Conservation (phyloP, 2,888 invertebrate species). For the Sclerodermus sp. region DNA sequence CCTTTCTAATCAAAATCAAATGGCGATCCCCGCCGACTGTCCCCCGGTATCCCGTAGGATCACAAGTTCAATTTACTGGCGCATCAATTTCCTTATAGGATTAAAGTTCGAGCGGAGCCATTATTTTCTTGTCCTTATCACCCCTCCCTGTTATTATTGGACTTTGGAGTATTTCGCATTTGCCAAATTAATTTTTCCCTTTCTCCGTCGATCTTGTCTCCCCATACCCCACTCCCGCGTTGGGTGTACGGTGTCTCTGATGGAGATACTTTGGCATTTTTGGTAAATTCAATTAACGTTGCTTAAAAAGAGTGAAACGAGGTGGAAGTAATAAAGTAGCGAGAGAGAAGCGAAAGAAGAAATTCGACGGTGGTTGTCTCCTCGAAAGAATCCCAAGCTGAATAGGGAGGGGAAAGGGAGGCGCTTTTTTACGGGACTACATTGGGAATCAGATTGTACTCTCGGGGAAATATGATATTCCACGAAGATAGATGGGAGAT, state of each 20-base stretch:
- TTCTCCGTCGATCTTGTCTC: too few relatives aligned
- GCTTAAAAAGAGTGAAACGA: slow-evolving; percentile 14
- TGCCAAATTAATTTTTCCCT: too few relatives aligned
- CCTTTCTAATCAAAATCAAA: slow-evolving; percentile 23
- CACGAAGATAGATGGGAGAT: too few relatives aligned
- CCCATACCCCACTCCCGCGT: too few relatives aligned
- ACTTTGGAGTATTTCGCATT: too few relatives aligned
- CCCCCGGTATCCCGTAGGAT: slow-evolving; percentile 13
- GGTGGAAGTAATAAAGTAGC: too few relatives aligned
- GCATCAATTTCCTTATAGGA: slow-evolving; percentile 20
- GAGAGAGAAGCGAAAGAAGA: background rate
- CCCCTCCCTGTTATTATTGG: too few relatives aligned
- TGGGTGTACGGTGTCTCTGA: too few relatives aligned
- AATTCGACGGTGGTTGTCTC: background rate
- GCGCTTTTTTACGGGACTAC: too few relatives aligned
- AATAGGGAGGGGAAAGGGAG: background rate
- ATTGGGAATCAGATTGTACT: background rate
- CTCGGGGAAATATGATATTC: background rate
- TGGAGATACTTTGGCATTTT: too few relatives aligned
- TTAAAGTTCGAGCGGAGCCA: slow-evolving; percentile 24
- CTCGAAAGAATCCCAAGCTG: background rate
- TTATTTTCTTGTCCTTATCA: too few relatives aligned
- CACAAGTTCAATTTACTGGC: slow-evolving; percentile 28
- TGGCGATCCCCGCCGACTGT: slow-evolving; percentile 6
- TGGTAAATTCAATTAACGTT: slow-evolving; percentile 17